phyloP scores from a whole-genome alignment of 2,797 vertebrate species.

The Xenopus petersii region DNA sequence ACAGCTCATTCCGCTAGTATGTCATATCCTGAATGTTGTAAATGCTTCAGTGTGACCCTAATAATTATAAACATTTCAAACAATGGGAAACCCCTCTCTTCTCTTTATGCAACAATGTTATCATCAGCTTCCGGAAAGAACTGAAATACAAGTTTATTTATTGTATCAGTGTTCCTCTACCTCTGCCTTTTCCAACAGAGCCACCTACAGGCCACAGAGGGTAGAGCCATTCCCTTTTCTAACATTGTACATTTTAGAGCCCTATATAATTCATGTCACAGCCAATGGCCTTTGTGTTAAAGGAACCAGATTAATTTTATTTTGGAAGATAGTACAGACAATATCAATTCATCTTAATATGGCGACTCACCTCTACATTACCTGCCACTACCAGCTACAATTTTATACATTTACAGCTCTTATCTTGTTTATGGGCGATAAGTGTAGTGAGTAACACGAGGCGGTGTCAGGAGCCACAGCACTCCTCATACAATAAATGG shows the following conservation, averaged over 20 bases:
- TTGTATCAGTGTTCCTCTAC: no score
- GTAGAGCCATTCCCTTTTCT: no score
- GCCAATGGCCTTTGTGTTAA: conserved; percentile 39
- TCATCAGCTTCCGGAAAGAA: neutral
- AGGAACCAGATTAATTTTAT: conserved; percentile 19
- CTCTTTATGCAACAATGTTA: conserved; percentile 4
- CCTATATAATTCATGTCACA: neutral
- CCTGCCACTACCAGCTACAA: conserved; percentile 64
- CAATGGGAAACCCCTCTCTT: conserved; percentile 5
- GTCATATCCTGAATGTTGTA: no score
- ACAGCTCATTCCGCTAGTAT: no score
- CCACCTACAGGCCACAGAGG: conserved; percentile 7
- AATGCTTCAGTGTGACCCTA: neutral
- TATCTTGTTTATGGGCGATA: conserved; percentile 56
- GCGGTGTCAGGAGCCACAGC: conserved; percentile 48
- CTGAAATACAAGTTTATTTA: no score
- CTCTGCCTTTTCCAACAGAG: neutral
- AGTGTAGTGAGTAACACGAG: conserved; percentile 43
- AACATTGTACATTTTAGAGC: no score
- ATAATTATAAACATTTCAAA: neutral
- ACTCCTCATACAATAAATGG: conserved; percentile 45
- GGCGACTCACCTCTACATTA: conserved; percentile 54
- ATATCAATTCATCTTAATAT: conserved; percentile 49
- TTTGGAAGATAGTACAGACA: conserved; percentile 42
- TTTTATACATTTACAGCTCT: conserved; percentile 57